Base-by-base conservation (phyloP, 2,113 vertebrate genomes). In the Erpornis zantholeuca region DNA sequence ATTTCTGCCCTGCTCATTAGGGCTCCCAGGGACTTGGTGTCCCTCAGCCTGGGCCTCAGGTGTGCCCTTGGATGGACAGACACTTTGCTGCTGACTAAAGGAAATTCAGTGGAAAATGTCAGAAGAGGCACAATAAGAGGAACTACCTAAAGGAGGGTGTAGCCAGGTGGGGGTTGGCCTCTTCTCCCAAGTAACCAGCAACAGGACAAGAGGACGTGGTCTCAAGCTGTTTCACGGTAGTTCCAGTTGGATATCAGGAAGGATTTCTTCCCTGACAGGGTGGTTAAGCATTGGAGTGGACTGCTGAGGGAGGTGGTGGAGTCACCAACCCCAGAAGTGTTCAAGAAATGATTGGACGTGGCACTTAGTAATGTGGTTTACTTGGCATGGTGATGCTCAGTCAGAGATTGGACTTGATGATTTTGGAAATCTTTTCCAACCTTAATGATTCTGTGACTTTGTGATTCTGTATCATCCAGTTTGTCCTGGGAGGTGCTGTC, bases 271-370 rank as follows among this genome's bases (percentile, higher is more conserved):
- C 60, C 35, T 50, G 35, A 7, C 18, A 56, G 15, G 7, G 20
- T 47, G 40, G 24, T 47, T 40, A 49, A 71, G 36, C 9, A 4
- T 9, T 57, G 35, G 25, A 33, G 29, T 31, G 15, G 18, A 4
- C 12, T 64, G 31, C 21, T 56, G 35, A 56, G 76, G 31, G 35
- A 57, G 12, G 31, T 42, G 17, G 25, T 64, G 5, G 18, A 44
- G 18, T 42, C 42, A 72, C 14, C 49, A 80, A 4, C 40, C 42
- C 42, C 64, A 25, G 7, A 56, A 47, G 25, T 10, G 17, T 27
- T 72, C 42, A 33, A 35, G 35, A 64, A 56, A 35, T 0, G 0
- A 22, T 2, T 56, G 42, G 3, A 42, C 0, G 0, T 50, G 66
- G 21, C 17, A 27, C 15, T 50, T 50, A 35, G 5, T 49, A 18